Percentiles rank a stretch among this genome's conserved stretches.
Evolutionary conservation across 92 coral and sea anemone species (phyloP).

Genomic region (Phenganax marumi): DNA sequence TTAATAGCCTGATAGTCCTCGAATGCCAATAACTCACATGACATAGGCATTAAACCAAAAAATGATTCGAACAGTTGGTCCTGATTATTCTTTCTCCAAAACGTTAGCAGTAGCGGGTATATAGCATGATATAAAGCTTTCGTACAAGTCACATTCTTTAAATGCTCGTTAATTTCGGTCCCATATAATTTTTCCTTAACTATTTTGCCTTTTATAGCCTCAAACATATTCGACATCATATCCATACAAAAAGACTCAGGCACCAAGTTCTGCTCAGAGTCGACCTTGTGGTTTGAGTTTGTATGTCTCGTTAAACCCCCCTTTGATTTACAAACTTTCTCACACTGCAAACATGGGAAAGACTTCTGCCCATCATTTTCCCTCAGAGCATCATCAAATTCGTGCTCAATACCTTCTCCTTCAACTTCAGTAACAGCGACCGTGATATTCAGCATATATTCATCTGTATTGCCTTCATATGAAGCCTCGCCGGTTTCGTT

Average conservation of each 20-base stretch:
- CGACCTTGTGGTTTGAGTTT: slow-evolving; percentile 18
- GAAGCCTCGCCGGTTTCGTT: background rate
- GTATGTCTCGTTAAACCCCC: slow-evolving; percentile 27
- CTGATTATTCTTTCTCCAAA: slow-evolving; percentile 13
- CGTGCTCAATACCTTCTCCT: slow-evolving; percentile 17
- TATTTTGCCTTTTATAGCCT: slow-evolving; percentile 18
- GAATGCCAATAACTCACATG: background rate
- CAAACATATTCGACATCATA: slow-evolving; percentile 10
- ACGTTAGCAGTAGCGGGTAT: background rate
- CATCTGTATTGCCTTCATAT: background rate
- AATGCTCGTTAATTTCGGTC: slow-evolving; percentile 4
- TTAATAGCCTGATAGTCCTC: slow-evolving; percentile 2
- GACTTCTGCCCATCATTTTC: slow-evolving; percentile 12
- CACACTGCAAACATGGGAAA: slow-evolving; percentile 21
- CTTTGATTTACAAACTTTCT: slow-evolving; percentile 33
- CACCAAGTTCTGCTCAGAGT: slow-evolving; percentile 1
- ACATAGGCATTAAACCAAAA: slow-evolving; percentile 16
- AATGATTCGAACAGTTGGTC: slow-evolving; percentile 12
- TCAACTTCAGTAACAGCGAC: slow-evolving; percentile 10
- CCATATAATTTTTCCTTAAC: slow-evolving; percentile 29
- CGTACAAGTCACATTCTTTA: slow-evolving; percentile 12
- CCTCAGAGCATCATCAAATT: slow-evolving; percentile 5
- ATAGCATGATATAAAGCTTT: slow-evolving; percentile 16
- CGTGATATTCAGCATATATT: slow-evolving; percentile 9
- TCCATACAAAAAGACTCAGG: slow-evolving; percentile 4